Percentiles rank a stretch among this genome's conserved stretches.
These are phyloP conservation scores for Pavo muticus DNA, from an alignment of 2,113 vertebrate species.

Conservation along the genomic window DNA sequence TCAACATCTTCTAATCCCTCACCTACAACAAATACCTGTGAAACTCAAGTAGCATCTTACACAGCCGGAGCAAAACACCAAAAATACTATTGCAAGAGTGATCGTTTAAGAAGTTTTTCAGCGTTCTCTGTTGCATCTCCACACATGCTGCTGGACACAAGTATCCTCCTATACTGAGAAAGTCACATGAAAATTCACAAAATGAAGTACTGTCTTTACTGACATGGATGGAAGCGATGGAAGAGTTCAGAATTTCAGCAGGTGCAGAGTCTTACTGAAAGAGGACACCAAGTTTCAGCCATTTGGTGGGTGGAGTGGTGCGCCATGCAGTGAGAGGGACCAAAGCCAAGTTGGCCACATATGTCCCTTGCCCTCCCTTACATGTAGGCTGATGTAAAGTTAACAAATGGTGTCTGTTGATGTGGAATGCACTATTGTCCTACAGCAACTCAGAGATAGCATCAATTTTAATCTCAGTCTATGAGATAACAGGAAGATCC, in stretches of 20 bases:
- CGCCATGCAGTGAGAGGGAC: not conserved
- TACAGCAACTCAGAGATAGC: not conserved
- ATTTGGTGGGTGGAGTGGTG: not conserved
- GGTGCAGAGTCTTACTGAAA: not conserved
- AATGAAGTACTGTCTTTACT: not conserved
- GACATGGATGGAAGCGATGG: not conserved
- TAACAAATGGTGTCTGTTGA: not conserved
- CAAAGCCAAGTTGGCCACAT: not conserved
- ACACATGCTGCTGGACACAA: not conserved
- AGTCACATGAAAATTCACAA: not conserved
- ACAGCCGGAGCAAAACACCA: not conserved
- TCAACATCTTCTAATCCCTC: not conserved
- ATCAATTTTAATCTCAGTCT: not conserved
- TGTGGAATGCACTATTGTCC: not conserved
- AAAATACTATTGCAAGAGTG: not conserved
- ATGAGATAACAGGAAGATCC: not conserved
- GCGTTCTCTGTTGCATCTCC: no score
- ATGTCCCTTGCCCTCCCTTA: not conserved
- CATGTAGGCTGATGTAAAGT: fast-evolving
- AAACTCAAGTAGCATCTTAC: not conserved
- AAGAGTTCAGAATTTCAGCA: not conserved
- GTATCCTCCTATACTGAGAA: not conserved
- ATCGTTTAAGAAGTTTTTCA: not conserved
- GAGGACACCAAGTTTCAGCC: not conserved
- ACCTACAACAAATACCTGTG: not conserved